Conservation (phyloP, 2,888 invertebrate species). For the Brachylomia viminalis region DNA sequence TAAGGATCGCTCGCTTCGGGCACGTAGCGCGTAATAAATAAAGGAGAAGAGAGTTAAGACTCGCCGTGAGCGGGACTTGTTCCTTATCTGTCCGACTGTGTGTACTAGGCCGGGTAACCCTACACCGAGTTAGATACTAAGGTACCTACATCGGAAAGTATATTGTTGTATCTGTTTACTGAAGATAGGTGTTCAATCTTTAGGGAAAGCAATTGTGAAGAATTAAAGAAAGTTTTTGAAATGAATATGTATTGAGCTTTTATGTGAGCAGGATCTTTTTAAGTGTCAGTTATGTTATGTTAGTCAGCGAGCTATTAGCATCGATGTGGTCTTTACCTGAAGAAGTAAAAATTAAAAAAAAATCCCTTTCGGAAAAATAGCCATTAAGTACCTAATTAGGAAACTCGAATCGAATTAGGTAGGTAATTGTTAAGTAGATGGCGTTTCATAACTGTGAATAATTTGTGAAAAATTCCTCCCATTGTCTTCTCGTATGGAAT, state of each 20-base stretch:
- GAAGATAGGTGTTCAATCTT: slow-evolving; percentile 50
- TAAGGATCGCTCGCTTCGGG: slow-evolving; percentile 82
- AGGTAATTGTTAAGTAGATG: too few relatives aligned
- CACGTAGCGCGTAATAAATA: slow-evolving; percentile 88
- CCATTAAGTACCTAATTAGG: too few relatives aligned
- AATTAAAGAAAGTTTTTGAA: not conserved
- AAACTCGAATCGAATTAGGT: not conserved
- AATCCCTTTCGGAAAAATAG: not conserved
- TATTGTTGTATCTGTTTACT: slow-evolving; percentile 65
- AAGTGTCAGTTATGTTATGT: too few relatives aligned
- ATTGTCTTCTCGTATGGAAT: not conserved
- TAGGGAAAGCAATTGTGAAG: slow-evolving; percentile 27
- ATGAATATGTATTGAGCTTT: not conserved
- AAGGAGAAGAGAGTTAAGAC: slow-evolving; percentile 83
- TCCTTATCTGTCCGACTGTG: slow-evolving; percentile 83
- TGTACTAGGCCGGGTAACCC: slow-evolving; percentile 81
- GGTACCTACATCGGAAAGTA: slow-evolving; percentile 70
- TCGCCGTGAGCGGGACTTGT: slow-evolving; percentile 81
- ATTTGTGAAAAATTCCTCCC: not conserved
- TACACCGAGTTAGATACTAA: slow-evolving; percentile 76
- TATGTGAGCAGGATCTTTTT: not conserved
- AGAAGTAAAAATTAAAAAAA: too few relatives aligned
- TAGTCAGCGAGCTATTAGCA: not conserved
- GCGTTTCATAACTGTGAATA: not conserved
- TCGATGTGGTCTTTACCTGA: not conserved